Evolutionary conservation across 2,113 vertebrate species (phyloP).

Genomic region (Pantherophis guttatus): DNA sequence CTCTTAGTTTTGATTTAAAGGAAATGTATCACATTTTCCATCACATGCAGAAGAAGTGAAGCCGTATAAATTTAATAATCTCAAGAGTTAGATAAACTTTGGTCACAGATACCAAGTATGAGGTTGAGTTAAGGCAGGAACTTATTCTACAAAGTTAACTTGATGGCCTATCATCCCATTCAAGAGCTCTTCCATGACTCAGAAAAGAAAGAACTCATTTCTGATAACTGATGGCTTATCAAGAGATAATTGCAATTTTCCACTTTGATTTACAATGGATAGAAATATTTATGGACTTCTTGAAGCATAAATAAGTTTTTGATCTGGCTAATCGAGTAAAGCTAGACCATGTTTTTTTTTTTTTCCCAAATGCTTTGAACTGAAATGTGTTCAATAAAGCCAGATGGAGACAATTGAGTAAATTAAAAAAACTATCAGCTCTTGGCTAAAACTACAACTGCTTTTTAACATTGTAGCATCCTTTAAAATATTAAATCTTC

Average conservation of each 20-base stretch:
- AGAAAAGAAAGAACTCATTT: neutral
- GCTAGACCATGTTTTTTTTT: neutral
- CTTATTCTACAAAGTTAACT: neutral
- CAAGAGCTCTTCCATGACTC: neutral
- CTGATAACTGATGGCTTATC: neutral
- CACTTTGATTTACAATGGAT: neutral
- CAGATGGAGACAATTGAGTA: neutral
- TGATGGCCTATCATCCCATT: neutral
- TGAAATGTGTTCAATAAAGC: neutral
- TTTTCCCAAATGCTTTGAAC: neutral
- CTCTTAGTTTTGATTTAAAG: neutral
- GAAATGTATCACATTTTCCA: too few species aligned
- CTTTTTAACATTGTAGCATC: neutral
- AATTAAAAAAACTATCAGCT: neutral
- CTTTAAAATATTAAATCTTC: neutral
- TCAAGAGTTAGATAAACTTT: neutral
- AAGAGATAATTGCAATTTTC: neutral
- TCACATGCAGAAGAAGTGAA: neutral
- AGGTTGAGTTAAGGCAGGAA: neutral
- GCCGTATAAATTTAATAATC: neutral
- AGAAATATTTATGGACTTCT: neutral
- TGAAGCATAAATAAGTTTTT: neutral
- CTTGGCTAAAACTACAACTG: neutral
- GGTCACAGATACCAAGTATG: fast-evolving
- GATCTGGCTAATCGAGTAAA: neutral